Conservation (phyloP, 2,888 invertebrate species). For the Aspidapion aeneum region DNA sequence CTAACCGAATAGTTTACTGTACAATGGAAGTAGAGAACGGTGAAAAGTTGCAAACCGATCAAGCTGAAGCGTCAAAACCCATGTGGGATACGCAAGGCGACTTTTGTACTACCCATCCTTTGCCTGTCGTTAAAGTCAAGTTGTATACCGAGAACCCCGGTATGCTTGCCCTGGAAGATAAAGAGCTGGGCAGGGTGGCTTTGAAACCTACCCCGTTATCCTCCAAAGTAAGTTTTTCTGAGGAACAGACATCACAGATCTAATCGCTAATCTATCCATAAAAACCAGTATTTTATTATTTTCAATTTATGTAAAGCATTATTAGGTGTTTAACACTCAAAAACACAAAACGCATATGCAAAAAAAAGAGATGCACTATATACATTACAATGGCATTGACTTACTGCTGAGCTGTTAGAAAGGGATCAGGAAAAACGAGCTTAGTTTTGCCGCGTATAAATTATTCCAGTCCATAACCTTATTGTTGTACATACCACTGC, state of each 20-base stretch:
- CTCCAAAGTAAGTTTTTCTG: constrained; percentile 62
- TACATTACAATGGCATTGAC: too few relatives aligned
- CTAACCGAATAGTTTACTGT: constrained; percentile 98
- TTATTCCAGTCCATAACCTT: too few relatives aligned
- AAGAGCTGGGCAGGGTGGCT: constrained; percentile 93
- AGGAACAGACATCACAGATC: too few relatives aligned
- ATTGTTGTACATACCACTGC: too few relatives aligned
- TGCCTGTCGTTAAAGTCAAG: constrained; percentile 97
- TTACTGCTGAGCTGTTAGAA: too few relatives aligned
- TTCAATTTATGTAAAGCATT: neutral
- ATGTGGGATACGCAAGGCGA: constrained; percentile 99
- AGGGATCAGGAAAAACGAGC: too few relatives aligned
- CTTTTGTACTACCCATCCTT: constrained; percentile 95
- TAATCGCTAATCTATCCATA: neutral
- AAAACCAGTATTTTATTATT: neutral
- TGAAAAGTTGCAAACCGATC: constrained; percentile 98
- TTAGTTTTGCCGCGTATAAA: too few relatives aligned
- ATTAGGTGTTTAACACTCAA: too few relatives aligned
- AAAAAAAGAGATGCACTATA: too few relatives aligned
- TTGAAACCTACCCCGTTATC: constrained; percentile 84
- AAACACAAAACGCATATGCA: too few relatives aligned
- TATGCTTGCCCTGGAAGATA: constrained; percentile 97
- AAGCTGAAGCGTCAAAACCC: constrained; percentile 98
- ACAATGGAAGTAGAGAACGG: constrained; percentile 99
- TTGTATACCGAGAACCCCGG: constrained; percentile 97